Percentiles rank a stretch among this genome's conserved stretches.
Evolutionary conservation across 2,888 invertebrate genomes (phyloP).

Genomic region (Mongoloraphidia duomilia): DNA sequence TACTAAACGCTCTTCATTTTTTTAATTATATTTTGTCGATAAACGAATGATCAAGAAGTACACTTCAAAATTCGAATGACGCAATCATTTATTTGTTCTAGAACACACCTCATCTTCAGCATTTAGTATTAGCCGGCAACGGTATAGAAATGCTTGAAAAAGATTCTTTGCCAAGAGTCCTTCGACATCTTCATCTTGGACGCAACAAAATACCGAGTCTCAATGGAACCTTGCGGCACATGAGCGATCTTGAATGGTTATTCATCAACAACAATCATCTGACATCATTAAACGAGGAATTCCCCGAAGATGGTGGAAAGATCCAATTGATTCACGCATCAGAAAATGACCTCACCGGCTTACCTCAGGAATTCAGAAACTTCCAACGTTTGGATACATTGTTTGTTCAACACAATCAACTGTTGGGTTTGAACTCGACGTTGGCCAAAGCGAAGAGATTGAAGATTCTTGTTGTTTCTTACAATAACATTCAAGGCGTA

Average conservation of each 20-base stretch:
- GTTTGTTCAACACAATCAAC: slow-evolving; percentile 57
- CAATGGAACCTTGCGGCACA: slow-evolving; percentile 62
- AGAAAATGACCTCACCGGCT: slow-evolving; percentile 51
- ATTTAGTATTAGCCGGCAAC: slow-evolving; percentile 61
- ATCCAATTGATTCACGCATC: slow-evolving; percentile 57
- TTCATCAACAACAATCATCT: slow-evolving; percentile 66
- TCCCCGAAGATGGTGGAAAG: slow-evolving; percentile 52
- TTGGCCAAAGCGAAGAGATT: slow-evolving; percentile 53
- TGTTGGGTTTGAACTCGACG: slow-evolving; percentile 55
- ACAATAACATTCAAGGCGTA: slow-evolving; percentile 61
- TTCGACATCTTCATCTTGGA: slow-evolving; percentile 59
- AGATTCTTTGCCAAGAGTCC: slow-evolving; percentile 51
- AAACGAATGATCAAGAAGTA: no score
- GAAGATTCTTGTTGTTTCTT: slow-evolving; percentile 49
- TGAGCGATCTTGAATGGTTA: slow-evolving; percentile 60
- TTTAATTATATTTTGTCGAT: no score
- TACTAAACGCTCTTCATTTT: no score
- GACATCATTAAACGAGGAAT: slow-evolving; percentile 56
- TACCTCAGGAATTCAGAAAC: slow-evolving; percentile 57
- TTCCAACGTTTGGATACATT: slow-evolving; percentile 54
- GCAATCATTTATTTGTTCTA: slow-evolving; percentile 22
- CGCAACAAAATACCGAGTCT: slow-evolving; percentile 56
- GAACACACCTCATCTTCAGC: slow-evolving; percentile 46
- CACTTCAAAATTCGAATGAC: no score
- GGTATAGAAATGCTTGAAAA: slow-evolving; percentile 57